These are phyloP conservation scores for Pantherophis guttatus DNA, from an alignment of 2,113 vertebrate genomes.

Conservation along the genomic window DNA sequence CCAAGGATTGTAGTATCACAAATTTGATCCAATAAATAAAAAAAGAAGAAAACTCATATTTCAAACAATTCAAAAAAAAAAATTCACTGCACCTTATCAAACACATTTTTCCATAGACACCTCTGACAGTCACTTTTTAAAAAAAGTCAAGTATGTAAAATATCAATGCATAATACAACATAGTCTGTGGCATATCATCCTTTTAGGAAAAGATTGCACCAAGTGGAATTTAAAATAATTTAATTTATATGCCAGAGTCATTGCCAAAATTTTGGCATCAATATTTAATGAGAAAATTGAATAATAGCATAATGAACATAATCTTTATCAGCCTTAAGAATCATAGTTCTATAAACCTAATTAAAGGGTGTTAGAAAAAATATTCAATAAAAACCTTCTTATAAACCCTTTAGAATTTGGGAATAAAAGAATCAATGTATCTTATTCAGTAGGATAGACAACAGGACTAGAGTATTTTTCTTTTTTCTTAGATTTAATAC, in stretches of 20 bases:
- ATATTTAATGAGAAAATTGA: neutral
- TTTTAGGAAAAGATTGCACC: neutral
- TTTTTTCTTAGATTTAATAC: neutral
- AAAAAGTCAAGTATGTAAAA: neutral
- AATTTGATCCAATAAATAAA: neutral
- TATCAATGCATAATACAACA: neutral
- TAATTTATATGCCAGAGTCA: neutral
- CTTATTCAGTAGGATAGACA: neutral
- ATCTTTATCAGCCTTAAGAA: neutral
- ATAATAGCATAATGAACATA: neutral
- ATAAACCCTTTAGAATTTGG: neutral
- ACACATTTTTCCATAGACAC: neutral
- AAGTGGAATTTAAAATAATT: neutral
- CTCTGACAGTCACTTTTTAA: neutral
- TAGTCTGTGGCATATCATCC: neutral
- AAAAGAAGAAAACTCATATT: neutral
- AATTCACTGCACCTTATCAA: neutral
- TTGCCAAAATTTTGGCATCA: neutral
- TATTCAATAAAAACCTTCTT: neutral
- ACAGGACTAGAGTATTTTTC: neutral
- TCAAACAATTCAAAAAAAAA: neutral
- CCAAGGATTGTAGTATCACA: neutral
- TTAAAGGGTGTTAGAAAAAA: neutral
- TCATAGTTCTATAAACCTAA: neutral
- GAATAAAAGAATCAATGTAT: neutral